Evolutionary conservation across 2,888 invertebrate genomes (phyloP), one percentile per base, ranked within the genome.

Genomic region (Epinotia demarniana): DNA sequence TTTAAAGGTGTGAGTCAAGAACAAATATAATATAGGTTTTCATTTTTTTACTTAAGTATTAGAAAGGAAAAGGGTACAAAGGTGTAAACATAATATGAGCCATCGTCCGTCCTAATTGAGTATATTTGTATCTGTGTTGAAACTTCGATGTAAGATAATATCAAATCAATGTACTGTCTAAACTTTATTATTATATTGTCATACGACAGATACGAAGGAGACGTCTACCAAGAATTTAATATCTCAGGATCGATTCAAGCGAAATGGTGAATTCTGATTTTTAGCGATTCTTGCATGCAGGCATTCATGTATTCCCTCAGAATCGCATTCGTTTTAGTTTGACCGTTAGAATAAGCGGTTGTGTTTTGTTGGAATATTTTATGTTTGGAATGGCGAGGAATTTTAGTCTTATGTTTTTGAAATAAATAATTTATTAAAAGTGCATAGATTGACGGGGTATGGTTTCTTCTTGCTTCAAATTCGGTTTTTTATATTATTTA

Each of bases 201-300:
- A 67, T 55, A 19, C 23, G 33, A 46, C 58, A 43, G 64, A 61
- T 62, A 70, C 63, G 70, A 75, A 63, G 62, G 19, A 67, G 16
- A 46, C 70, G 74, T 64, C 63, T 46, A 55, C 43, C 13, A 49
- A 70, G 74, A 75, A 75, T 75, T 75, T 70, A 75, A 75, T 75
- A 75, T 75, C 74, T 64, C 49, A 61, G 64, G 49, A 75, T 75
- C 74, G 74, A 75, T 75, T 58, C 55, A 9, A n/a, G 74, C 69
- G 62, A 58, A 68, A 75, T 49, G 63, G 43, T 43, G 70, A 58
- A 70, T 70, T 70, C 74, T 57, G 74, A 75, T 70, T 75, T 64
- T 70, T 69, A 60, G 69, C 69, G 58, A 69, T 60, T 60, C 69
- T 69, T 69, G 69, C 46, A 60, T 68, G 68, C 67, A 18, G 43